Conservation (phyloP, 1,140 invertebrate species). For the Lucilia sericata region DNA sequence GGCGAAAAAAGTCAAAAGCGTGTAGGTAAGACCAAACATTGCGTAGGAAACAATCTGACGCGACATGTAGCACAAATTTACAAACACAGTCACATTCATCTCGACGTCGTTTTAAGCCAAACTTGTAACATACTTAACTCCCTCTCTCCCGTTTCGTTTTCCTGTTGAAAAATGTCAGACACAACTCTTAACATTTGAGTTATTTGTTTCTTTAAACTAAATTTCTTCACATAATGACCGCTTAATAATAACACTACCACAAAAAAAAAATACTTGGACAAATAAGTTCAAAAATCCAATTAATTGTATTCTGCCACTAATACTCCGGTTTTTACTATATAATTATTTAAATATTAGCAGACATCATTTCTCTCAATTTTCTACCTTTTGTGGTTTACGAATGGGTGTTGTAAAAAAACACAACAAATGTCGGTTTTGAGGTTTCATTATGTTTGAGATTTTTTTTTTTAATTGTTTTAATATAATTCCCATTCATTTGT, state of each 20-base stretch:
- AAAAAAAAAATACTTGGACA: not conserved
- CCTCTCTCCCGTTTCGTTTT: not conserved
- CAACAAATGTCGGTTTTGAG: too few relatives aligned
- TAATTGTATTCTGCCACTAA: too few relatives aligned
- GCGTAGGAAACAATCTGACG: conserved; percentile 7
- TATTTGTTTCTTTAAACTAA: not conserved
- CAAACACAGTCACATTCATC: not conserved
- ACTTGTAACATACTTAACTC: not conserved
- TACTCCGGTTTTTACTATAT: not conserved
- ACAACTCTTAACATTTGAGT: not conserved
- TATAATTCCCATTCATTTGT: not conserved
- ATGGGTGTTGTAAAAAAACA: not conserved
- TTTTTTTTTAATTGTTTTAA: too few relatives aligned
- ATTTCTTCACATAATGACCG: not conserved
- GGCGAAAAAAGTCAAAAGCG: conserved; percentile 25
- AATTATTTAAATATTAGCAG: not conserved
- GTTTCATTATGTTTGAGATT: too few relatives aligned
- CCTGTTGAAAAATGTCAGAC: not conserved
- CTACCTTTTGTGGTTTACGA: not conserved
- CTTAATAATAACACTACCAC: not conserved
- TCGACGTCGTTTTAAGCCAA: not conserved
- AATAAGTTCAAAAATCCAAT: too few relatives aligned
- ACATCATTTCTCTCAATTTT: not conserved
- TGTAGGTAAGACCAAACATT: conserved; percentile 9
- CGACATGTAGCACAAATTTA: conserved; percentile 3